phyloP scores from a whole-genome alignment of 1,140 invertebrate genomes.

The Anoplolepis gracilipes region DNA sequence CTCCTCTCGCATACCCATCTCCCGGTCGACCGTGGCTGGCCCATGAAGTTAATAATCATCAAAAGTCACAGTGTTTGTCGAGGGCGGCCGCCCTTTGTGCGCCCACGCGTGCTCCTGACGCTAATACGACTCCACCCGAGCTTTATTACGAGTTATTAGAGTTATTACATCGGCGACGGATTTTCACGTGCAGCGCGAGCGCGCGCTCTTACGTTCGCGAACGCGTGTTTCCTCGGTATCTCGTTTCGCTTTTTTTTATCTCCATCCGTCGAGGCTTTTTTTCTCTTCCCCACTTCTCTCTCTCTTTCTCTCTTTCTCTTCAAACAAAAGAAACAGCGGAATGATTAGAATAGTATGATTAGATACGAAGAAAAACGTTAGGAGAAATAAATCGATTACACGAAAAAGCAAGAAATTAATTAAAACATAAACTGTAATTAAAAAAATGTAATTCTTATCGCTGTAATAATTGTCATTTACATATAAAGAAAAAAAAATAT shows the following conservation, averaged over 20 bases:
- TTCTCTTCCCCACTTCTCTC: neutral
- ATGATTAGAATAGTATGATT: neutral
- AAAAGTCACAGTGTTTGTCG: conserved; percentile 86
- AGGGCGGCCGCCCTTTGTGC: conserved; percentile 85
- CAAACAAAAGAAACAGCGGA: neutral
- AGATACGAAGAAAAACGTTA: neutral
- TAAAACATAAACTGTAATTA: neutral
- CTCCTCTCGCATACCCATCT: conserved; percentile 71
- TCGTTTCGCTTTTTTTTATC: conserved; percentile 19
- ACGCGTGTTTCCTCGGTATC: conserved; percentile 28
- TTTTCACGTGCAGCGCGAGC: conserved; percentile 78
- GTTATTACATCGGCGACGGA: conserved; percentile 82
- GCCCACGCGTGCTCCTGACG: conserved; percentile 85
- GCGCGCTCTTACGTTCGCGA: conserved; percentile 37
- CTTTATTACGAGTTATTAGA: conserved; percentile 86
- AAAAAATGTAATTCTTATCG: neutral
- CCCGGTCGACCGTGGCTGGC: conserved; percentile 75
- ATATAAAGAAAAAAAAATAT: neutral
- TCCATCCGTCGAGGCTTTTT: neutral
- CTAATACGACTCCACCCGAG: conserved; percentile 85
- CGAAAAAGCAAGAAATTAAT: neutral
- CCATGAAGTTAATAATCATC: conserved; percentile 86
- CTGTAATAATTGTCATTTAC: neutral
- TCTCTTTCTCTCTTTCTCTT: neutral
- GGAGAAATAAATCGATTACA: neutral